Evolutionary conservation across 2,888 invertebrate species (phyloP).

Genomic region (Thecocarcelia acutangulata): DNA sequence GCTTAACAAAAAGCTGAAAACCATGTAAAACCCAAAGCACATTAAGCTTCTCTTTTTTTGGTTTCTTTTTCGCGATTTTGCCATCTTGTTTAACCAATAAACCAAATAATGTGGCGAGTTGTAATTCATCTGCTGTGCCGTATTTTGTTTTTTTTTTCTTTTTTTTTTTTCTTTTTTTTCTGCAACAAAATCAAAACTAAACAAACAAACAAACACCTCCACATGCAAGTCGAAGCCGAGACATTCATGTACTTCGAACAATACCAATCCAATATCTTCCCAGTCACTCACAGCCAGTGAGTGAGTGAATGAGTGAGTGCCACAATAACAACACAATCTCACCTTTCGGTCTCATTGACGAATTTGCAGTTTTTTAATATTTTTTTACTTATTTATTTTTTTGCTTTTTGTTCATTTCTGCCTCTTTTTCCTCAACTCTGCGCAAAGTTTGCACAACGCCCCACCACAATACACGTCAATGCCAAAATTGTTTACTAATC

Average conservation of each 20-base stretch:
- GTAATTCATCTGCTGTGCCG: conserved; percentile 24
- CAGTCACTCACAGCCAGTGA: conserved; percentile 29
- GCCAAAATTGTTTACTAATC: conserved; percentile 67
- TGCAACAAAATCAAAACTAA: conserved; percentile 13
- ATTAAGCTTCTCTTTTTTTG: conserved; percentile 38
- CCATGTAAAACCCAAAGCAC: conserved; percentile 41
- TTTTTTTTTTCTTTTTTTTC: too few species aligned
- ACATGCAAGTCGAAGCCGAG: conserved; percentile 25
- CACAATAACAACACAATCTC: conserved; percentile 40
- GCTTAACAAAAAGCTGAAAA: conserved; percentile 17
- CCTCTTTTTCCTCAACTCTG: conserved; percentile 21
- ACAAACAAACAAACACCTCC: conserved; percentile 55
- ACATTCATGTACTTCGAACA: conserved; percentile 21
- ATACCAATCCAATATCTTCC: conserved; percentile 14
- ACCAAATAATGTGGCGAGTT: conserved; percentile 26
- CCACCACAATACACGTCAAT: conserved; percentile 71
- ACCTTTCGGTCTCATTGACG: conserved; percentile 65
- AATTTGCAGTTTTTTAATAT: conserved; percentile 46
- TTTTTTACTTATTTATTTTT: conserved; percentile 30
- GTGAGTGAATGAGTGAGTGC: too few species aligned
- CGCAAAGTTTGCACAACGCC: conserved; percentile 67
- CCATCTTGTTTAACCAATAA: conserved; percentile 49
- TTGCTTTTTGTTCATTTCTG: conserved; percentile 20
- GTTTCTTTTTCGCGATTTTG: not conserved
- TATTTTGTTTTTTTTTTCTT: too few species aligned